These are phyloP conservation scores for Tortrix viridana DNA, from an alignment of 2,888 invertebrate genomes.

Conservation along the genomic window DNA sequence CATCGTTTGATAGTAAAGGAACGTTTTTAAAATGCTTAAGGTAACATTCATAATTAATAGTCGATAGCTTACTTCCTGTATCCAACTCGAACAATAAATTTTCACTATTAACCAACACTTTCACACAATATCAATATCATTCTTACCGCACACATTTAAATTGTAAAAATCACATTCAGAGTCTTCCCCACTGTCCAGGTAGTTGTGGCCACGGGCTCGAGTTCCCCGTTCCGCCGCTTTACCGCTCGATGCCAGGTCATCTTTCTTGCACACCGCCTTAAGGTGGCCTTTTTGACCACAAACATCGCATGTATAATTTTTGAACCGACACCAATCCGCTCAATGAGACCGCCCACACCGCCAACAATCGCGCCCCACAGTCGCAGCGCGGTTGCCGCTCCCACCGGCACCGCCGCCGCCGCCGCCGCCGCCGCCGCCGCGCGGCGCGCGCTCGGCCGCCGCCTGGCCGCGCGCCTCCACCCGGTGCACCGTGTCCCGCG, in stretches of 20 bases:
- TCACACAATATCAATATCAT: not conserved
- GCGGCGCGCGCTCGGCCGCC: slow-evolving; percentile 7
- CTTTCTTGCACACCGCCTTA: slow-evolving; percentile 31
- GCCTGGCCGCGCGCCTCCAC: slow-evolving; percentile 5
- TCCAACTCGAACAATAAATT: slow-evolving; percentile 4
- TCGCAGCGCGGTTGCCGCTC: slow-evolving; percentile 8
- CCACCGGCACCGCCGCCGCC: slow-evolving; percentile 4
- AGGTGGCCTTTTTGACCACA: slow-evolving; percentile 36
- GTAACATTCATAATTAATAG: slow-evolving; percentile 10
- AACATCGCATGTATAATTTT: slow-evolving; percentile 34
- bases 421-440: slow-evolving; percentile 13
- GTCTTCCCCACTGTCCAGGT: not conserved
- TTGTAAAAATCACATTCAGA: not conserved
- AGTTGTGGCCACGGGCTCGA: slow-evolving; percentile 13
- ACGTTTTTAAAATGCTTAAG: not conserved
- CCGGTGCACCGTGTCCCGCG: slow-evolving; percentile 14
- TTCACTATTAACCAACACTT: not conserved
- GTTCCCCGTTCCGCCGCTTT: slow-evolving; percentile 19
- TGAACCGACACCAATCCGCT: slow-evolving; percentile 34
- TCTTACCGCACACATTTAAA: not conserved
- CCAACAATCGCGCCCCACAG: slow-evolving; percentile 19
- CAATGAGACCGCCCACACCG: slow-evolving; percentile 35
- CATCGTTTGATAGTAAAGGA: not conserved
- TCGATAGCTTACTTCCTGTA: slow-evolving; percentile 11
- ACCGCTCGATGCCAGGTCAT: slow-evolving; percentile 6